Evolutionary conservation across 2,797 vertebrate genomes (phyloP), one percentile per base, ranked within the genome.

Genomic region (Pelodytes ibericus): DNA sequence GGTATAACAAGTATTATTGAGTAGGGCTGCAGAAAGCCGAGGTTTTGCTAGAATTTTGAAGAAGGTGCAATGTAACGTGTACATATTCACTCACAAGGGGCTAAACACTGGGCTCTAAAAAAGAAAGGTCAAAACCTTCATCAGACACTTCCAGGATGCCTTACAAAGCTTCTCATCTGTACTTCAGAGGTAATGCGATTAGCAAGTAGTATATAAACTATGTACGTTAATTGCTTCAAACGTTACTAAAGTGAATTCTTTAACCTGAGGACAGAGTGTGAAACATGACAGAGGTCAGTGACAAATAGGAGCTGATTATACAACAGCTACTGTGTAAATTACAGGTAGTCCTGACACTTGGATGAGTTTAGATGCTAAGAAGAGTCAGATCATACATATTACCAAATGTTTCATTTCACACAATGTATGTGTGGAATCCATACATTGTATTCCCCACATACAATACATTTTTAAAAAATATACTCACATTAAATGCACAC

Each of bases 141-240:
- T 15, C 81, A n/a, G 73, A 84, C 86, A 81, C 87, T 89, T 88
- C 82, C 83, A 87, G 82, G 84, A 84, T 62, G 60, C 60, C 70
- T 84, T 80, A 81, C 61, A 80, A 84, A 81, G 75, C 11, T 10
- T 82, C 78, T 82, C 84, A 88, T 90, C 89, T 92, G 89, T 90
- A 88, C 86, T 90, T 90, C 88, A 90, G 88, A 90, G 86, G 86
- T 91, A 88, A 87, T 80, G 81, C 81, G 81, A 87, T 90, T 89
- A 90, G 83, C 85, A 83, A 33, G n/a, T 73, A 71, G 0, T 87
- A 87, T 88, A 86, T 86, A 80, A 67, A 86, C 84, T 85, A 84
- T 82, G 83, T 80, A 87, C 90, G 91, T 74, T 89, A 90, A 92
- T 89, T 82, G 74, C 67, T 82, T 82, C 86, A 85, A 87, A 87